phyloP scores from a whole-genome alignment of 2,888 invertebrate genomes.

The Mythimna impura region DNA sequence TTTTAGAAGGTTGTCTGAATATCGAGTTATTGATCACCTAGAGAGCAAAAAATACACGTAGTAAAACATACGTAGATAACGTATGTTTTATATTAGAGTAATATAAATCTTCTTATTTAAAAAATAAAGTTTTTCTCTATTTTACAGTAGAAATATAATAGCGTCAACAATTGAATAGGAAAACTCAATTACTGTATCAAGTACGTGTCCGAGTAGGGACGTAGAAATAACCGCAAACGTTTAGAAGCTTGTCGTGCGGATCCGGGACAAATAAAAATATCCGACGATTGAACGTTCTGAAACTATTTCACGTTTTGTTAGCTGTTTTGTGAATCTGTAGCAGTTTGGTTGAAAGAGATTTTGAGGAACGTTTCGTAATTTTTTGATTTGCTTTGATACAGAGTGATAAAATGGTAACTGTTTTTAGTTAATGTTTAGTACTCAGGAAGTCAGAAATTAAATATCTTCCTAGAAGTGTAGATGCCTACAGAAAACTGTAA shows the following conservation, averaged over 20 bases:
- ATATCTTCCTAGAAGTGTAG: too few relatives aligned
- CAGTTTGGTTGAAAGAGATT: conserved; percentile 23
- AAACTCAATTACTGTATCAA: conserved; percentile 39
- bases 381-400: conserved; percentile 16
- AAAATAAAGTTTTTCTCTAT: background rate
- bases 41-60: background rate
- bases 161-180: conserved; percentile 20
- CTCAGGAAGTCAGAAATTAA: background rate
- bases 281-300: conserved; percentile 19
- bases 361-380: background rate
- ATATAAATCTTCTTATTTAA: background rate
- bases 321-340: conserved; percentile 35
- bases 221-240: conserved; percentile 45
- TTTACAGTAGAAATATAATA: conserved; percentile 6
- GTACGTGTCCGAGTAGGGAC: conserved; percentile 25
- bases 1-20: background rate
- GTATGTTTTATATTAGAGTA: too few relatives aligned
- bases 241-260: conserved; percentile 62
- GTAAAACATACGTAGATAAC: too few relatives aligned
- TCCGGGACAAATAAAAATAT: conserved; percentile 66
- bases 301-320: conserved; percentile 40
- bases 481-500: too few relatives aligned
- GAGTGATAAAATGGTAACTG: background rate
- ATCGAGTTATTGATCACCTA: background rate
- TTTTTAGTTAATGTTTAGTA: background rate